These are phyloP conservation scores for Drosophila auraria DNA, from an alignment of 1,140 invertebrate genomes.

Conservation along the genomic window DNA sequence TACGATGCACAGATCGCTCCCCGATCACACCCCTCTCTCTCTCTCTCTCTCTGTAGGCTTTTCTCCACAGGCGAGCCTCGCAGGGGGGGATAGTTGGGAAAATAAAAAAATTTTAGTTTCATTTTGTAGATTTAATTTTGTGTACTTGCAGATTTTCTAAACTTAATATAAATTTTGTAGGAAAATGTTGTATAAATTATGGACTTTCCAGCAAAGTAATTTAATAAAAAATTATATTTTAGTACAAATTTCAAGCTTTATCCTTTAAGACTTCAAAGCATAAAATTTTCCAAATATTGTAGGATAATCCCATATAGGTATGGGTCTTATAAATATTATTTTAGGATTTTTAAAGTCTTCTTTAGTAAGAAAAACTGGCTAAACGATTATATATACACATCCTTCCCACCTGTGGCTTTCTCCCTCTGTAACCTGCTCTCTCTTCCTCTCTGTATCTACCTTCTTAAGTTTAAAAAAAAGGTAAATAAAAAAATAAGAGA, in stretches of 20 bases:
- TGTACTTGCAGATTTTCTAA: too few relatives aligned
- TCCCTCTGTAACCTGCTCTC: not conserved
- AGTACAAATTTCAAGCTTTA: too few relatives aligned
- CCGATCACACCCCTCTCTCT: conserved; percentile 39
- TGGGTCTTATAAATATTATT: too few relatives aligned
- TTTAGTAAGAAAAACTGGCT: not conserved
- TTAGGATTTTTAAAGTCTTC: not conserved
- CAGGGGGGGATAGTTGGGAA: not conserved
- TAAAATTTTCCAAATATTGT: too few relatives aligned
- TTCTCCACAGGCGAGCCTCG: not conserved
- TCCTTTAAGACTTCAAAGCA: too few relatives aligned
- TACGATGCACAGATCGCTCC: conserved; percentile 44
- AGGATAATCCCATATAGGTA: too few relatives aligned
- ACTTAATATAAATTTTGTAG: too few relatives aligned
- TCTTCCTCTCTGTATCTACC: not conserved
- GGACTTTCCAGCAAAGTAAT: too few relatives aligned
- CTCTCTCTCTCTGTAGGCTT: conserved; percentile 17
- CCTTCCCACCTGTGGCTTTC: not conserved
- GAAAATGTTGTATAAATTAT: too few relatives aligned
- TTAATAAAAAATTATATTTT: too few relatives aligned
- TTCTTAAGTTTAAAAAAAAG: conserved; percentile 25
- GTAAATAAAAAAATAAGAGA: conserved; percentile 22
- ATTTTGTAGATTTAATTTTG: too few relatives aligned
- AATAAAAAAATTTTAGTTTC: not conserved
- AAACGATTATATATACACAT: not conserved